Evolutionary conservation across 2,113 vertebrate species (phyloP), one percentile per base, ranked within the genome.

Genomic region (Brachirus orientalis): DNA sequence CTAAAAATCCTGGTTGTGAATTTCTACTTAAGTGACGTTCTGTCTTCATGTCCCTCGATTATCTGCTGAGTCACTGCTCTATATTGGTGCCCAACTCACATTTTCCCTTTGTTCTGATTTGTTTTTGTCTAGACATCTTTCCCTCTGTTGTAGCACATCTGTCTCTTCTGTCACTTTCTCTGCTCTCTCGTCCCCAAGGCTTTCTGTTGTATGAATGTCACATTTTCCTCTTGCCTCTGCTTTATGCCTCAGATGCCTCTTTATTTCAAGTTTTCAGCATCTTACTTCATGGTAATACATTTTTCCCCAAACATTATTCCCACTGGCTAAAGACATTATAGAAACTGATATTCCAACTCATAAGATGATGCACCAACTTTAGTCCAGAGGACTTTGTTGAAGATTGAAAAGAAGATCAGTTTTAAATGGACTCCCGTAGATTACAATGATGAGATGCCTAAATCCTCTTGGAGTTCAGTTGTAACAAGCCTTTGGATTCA

Each of bases 361-460:
- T 72, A 54, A 58, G 20, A 77, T 72, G 59, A 77, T 72, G 18
- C 47, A 61, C 74, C 65, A 50, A 58, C 38, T 44, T 38, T 43
- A 7, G 48, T 28, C 33, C 16, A 38, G 48, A 33, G n/a, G 36
- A 56, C 20, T 13, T 40, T 18, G 3, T 28, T 61, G 53, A 51
- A 77, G 58, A 74, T 52, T 37, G 43, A 40, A 20, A 60, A 72
- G 56, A 63, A 57, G 10, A 54, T 11, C 1, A 1, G 36, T 63
- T 84, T 85, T 80, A 84, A 83, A 79, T 65, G 63, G 65, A 76
- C 62, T 47, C 48, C 33, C 8, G 44, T 35, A 67, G 85, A 89
- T 79, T 51, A 71, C 77, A 64, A 83, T 53, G 40, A 58, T 46
- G 28, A 67, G 72, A 77, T 67, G 82, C 62, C 86, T 86, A 75